These are phyloP conservation scores for Branchipolynoe longqiensis DNA, from an alignment of 2,888 invertebrate species.

Conservation along the genomic window DNA sequence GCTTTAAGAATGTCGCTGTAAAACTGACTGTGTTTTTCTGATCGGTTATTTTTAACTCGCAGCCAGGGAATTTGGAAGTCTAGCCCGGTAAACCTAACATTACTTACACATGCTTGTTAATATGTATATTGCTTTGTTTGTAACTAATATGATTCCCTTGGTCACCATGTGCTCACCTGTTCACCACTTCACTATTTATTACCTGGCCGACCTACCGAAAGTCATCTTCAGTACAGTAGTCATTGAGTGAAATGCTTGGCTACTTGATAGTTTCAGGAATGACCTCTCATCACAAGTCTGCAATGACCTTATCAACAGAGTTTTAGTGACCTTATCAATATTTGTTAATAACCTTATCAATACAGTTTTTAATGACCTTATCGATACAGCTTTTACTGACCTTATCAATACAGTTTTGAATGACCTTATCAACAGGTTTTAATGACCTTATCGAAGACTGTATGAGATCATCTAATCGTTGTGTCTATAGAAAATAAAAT, in stretches of 20 bases:
- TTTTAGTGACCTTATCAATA: too few species aligned
- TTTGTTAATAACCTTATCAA: too few species aligned
- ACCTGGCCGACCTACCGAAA: background rate
- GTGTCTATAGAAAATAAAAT: too few species aligned
- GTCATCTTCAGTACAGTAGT: background rate
- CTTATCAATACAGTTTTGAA: too few species aligned
- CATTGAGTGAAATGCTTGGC: too few species aligned
- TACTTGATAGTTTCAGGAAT: too few species aligned
- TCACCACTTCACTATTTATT: background rate
- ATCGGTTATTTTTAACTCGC: slow-evolving; percentile 32
- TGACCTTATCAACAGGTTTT: too few species aligned
- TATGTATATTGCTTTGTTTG: background rate
- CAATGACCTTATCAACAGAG: too few species aligned
- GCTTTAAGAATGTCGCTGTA: background rate
- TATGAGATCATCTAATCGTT: too few species aligned
- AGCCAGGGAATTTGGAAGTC: slow-evolving; percentile 47
- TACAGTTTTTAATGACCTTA: too few species aligned
- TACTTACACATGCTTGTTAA: slow-evolving; percentile 23
- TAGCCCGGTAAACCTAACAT: slow-evolving; percentile 53
- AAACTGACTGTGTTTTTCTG: background rate
- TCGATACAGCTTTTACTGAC: too few species aligned
- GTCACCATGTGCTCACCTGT: background rate
- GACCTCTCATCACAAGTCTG: background rate
- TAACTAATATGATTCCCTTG: background rate
- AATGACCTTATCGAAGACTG: too few species aligned